phyloP scores from a whole-genome alignment of 2,797 vertebrate genomes.

The Steatocranus sp. region DNA sequence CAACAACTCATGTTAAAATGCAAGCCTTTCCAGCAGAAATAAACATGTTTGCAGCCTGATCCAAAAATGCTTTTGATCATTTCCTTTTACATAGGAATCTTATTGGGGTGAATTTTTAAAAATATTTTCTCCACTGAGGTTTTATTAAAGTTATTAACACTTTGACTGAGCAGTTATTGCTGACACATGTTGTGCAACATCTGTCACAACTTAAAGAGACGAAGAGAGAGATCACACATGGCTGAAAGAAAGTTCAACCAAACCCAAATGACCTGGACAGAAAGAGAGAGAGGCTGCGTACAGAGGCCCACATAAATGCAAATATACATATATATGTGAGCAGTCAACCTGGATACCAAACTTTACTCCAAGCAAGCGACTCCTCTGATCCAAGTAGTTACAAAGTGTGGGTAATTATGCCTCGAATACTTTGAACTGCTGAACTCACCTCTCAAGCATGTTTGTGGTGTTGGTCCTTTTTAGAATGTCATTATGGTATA shows the following conservation, averaged over 20 bases:
- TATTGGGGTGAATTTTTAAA: accelerated
- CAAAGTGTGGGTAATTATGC: not conserved
- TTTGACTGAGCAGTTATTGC: accelerated
- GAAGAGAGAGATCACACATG: not conserved
- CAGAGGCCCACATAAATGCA: not conserved
- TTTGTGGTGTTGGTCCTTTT: not conserved
- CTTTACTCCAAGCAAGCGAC: not conserved
- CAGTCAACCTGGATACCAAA: not conserved
- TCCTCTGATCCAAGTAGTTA: accelerated
- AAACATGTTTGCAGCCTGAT: not conserved
- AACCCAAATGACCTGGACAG: not conserved
- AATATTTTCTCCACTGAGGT: not conserved
- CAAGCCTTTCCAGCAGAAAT: not conserved
- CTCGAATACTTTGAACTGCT: not conserved
- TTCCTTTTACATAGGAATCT: not conserved
- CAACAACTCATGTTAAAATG: not conserved
- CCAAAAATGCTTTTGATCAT: not conserved
- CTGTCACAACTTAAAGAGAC: not conserved
- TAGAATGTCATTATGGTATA: not conserved
- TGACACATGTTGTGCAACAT: not conserved
- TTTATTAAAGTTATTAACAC: not conserved
- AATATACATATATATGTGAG: not conserved
- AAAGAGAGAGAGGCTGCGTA: not conserved
- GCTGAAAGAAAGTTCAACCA: not conserved
- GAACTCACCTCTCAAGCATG: not conserved